phyloP scores from a whole-genome alignment of 2,113 vertebrate genomes.

The Thunnus thynnus region DNA sequence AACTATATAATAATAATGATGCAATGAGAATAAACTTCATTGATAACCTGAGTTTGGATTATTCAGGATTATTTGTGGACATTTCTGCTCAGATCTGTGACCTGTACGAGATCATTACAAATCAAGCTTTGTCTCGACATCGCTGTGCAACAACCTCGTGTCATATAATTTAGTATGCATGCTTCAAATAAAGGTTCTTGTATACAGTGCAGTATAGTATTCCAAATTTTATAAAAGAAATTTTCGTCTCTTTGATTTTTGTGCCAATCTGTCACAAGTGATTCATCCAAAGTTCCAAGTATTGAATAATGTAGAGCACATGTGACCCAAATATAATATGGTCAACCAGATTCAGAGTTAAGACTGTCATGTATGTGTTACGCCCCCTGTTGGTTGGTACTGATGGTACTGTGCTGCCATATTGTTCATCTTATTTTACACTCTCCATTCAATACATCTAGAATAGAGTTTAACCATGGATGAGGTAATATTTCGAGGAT shows the following conservation, averaged over 20 bases:
- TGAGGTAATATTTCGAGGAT: too few species aligned
- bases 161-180: slow-evolving; percentile 7
- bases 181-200: slow-evolving; percentile 21
- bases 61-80: not conserved
- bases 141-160: too few species aligned
- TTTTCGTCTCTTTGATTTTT: not conserved
- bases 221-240: slow-evolving; percentile 4
- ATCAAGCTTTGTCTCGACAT: slow-evolving; percentile 12
- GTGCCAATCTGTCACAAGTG: slow-evolving; percentile 25
- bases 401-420: not conserved
- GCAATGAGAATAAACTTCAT: not conserved
- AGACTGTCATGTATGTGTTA: slow-evolving; percentile 22
- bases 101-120: slow-evolving; percentile 8
- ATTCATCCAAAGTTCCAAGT: slow-evolving; percentile 25
- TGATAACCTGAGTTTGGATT: not conserved
- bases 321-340: slow-evolving; percentile 21
- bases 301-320: not conserved
- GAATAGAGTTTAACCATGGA: too few species aligned
- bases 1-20: slow-evolving; percentile 4
- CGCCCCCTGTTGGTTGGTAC: slow-evolving; percentile 39
- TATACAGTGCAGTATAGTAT: not conserved
- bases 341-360: slow-evolving; percentile 14
- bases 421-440: not conserved
- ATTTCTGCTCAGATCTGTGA: not conserved
- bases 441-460: too few species aligned